Conservation (phyloP, 2,797 vertebrate genomes). For the Triplophysa yarkandensis region DNA sequence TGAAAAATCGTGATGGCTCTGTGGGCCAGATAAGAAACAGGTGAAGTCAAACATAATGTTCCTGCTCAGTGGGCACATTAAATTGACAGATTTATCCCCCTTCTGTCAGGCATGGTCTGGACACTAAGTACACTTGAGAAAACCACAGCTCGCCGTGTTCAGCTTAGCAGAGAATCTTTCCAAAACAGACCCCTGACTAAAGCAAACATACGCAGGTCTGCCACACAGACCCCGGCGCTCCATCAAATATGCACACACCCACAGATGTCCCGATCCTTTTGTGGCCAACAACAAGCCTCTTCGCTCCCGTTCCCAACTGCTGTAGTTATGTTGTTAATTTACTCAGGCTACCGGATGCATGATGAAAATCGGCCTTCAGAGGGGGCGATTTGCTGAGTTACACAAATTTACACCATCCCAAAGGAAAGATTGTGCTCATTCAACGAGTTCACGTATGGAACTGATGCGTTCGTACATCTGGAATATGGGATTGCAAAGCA, state of each 20-base stretch:
- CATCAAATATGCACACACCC: slow-evolving; percentile 39
- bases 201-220: slow-evolving; percentile 64
- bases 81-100: slow-evolving; percentile 69
- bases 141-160: slow-evolving; percentile 59
- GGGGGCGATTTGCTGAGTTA: slow-evolving; percentile 58
- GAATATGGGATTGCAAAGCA: slow-evolving; percentile 40
- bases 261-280: slow-evolving; percentile 61
- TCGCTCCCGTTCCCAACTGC: slow-evolving; percentile 57
- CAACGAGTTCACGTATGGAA: slow-evolving; percentile 49
- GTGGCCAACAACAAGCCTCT: slow-evolving; percentile 59
- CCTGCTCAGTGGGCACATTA: slow-evolving; percentile 76
- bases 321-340: slow-evolving; percentile 63
- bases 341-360: slow-evolving; percentile 49
- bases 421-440: slow-evolving; percentile 55
- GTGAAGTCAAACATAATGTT: slow-evolving; percentile 76
- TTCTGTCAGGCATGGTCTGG: slow-evolving; percentile 64
- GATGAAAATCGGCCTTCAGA: slow-evolving; percentile 52
- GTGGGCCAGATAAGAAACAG: slow-evolving; percentile 74
- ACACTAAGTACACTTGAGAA: slow-evolving; percentile 65
- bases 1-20: slow-evolving; percentile 59
- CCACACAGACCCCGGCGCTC: slow-evolving; percentile 43
- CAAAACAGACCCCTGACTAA: slow-evolving; percentile 65
- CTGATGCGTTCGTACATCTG: slow-evolving; percentile 35
- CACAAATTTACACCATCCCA: slow-evolving; percentile 53
- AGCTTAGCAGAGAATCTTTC: slow-evolving; percentile 63